phyloP scores from a whole-genome alignment of 2,113 vertebrate species.

The Albula glossodonta region DNA sequence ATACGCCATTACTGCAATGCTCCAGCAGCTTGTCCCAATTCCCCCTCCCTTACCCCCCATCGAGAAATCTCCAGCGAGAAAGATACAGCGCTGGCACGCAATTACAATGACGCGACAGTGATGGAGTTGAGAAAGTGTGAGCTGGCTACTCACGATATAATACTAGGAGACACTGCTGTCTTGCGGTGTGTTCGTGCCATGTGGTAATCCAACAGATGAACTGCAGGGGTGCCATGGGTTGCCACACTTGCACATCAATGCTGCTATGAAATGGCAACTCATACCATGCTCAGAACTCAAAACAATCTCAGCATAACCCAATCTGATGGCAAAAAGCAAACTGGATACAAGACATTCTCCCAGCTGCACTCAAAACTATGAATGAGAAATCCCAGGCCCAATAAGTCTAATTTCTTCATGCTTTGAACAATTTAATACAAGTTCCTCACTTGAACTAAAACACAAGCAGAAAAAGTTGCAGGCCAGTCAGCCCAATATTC shows the following conservation, averaged over 20 bases:
- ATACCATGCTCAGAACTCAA: not conserved
- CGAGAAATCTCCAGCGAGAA: not conserved
- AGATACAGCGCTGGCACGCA: not conserved
- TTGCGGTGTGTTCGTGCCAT: not conserved
- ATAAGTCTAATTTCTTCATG: not conserved
- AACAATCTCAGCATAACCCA: not conserved
- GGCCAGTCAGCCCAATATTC: no score
- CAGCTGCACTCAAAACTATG: no score
- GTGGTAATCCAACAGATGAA: not conserved
- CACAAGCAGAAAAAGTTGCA: no score
- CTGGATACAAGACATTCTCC: no score
- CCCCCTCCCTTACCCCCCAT: not conserved
- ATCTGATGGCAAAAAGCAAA: no score
- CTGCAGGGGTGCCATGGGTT: not conserved
- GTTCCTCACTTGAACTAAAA: not conserved
- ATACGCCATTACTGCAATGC: not conserved
- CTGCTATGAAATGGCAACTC: not conserved
- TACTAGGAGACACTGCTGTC: not conserved
- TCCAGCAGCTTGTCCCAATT: not conserved
- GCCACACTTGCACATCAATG: not conserved
- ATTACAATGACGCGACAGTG: not conserved
- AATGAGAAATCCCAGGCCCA: no score
- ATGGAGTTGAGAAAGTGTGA: not conserved
- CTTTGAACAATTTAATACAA: not conserved
- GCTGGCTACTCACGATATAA: not conserved